Conservation (phyloP, 2,113 vertebrate genomes). For the Pungitius pungitius region DNA sequence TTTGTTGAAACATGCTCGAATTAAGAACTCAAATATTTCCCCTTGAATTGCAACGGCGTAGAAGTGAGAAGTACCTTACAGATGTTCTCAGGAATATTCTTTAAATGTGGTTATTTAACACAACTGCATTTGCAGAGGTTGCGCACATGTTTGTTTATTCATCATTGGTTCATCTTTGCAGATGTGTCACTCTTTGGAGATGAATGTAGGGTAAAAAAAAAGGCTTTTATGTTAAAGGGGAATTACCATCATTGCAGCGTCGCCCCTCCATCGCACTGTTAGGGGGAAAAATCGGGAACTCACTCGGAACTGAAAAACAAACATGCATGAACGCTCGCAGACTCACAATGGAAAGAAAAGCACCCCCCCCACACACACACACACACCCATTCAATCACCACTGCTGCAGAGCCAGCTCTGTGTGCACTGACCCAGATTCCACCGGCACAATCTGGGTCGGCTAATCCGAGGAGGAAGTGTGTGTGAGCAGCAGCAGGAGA, state of each 20-base stretch:
- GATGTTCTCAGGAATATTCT: background rate
- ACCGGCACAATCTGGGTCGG: constrained; percentile 18
- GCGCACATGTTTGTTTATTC: no score
- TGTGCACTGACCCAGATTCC: constrained; percentile 62
- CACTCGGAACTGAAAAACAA: constrained; percentile 1
- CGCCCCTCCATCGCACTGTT: background rate
- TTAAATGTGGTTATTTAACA: background rate
- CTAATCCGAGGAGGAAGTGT: constrained; percentile 4
- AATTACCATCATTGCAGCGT: background rate
- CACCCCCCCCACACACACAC: constrained; percentile 44
- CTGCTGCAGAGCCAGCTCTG: constrained; percentile 16
- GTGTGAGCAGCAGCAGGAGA: background rate
- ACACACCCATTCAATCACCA: constrained; percentile 22
- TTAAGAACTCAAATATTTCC: background rate
- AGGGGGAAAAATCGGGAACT: background rate
- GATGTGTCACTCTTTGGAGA: no score
- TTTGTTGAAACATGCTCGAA: background rate
- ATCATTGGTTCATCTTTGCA: no score
- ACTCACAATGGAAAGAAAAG: constrained; percentile 24
- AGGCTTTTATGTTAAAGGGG: background rate
- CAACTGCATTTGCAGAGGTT: background rate
- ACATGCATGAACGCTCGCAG: constrained; percentile 22
- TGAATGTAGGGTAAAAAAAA: background rate
- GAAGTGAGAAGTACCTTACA: background rate
- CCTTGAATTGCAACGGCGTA: background rate